phyloP scores from a whole-genome alignment of 2,113 vertebrate genomes.

The Rhinogobius similis region DNA sequence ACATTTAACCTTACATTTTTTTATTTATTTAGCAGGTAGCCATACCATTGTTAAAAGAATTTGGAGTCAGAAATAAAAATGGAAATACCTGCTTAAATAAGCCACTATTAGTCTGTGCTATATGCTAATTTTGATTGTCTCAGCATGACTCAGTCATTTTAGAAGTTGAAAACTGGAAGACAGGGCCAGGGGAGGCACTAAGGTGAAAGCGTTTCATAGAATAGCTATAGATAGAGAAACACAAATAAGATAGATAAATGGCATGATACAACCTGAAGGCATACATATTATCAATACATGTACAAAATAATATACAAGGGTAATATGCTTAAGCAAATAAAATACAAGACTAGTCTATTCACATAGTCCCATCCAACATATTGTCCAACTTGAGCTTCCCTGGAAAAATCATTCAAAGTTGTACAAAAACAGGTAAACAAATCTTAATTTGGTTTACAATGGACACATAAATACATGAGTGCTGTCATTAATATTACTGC shows the following conservation, averaged over 20 bases:
- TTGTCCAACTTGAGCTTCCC: conserved; percentile 61
- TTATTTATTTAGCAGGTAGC: conserved; percentile 67
- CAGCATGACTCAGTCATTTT: conserved; percentile 40
- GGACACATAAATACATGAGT: conserved; percentile 22
- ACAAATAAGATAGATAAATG: conserved; percentile 41
- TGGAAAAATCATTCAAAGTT: conserved; percentile 74
- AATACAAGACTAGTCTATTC: conserved; percentile 65
- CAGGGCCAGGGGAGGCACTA: conserved; percentile 58
- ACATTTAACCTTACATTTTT: conserved; percentile 26
- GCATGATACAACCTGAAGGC: conserved; percentile 70
- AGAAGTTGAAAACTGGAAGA: conserved; percentile 48
- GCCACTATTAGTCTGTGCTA: conserved; percentile 52
- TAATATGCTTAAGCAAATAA: conserved; percentile 56
- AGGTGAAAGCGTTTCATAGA: conserved; percentile 61
- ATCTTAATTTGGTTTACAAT: conserved; percentile 49
- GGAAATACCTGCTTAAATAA: conserved; percentile 41
- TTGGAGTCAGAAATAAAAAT: conserved; percentile 19
- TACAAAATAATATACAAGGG: conserved; percentile 73
- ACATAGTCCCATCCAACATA: conserved; percentile 58
- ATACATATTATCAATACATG: conserved; percentile 71
- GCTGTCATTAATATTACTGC: conserved; percentile 48
- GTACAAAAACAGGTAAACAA: conserved; percentile 68
- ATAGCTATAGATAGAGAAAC: conserved; percentile 17
- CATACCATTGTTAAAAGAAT: conserved; percentile 59
- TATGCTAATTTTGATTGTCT: conserved; percentile 66